Evolutionary conservation across 2,113 vertebrate genomes (phyloP).

Genomic region (Monopterus albus): DNA sequence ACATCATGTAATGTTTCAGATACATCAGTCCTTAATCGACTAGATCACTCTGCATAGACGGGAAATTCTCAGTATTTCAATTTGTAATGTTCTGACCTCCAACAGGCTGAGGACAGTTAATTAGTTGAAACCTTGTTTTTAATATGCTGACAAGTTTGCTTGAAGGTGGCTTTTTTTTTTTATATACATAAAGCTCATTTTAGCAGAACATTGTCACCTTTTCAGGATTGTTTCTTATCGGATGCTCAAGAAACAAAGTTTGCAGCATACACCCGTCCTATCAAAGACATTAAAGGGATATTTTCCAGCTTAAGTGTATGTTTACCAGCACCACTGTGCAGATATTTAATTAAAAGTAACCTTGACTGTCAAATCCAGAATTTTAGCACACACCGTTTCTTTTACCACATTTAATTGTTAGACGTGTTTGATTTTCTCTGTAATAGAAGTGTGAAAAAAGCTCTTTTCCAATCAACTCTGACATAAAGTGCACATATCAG

Average conservation of each 20-base stretch:
- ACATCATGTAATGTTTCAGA: background rate
- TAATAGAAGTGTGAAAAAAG: no score
- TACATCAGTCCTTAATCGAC: background rate
- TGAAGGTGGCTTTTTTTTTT: no score
- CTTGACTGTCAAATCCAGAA: background rate
- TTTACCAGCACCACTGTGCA: background rate
- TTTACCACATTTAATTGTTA: no score
- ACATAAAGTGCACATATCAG: no score
- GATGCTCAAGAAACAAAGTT: no score
- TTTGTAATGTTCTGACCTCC: conserved; percentile 16
- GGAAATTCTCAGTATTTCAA: conserved; percentile 45
- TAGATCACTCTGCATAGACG: conserved; percentile 39
- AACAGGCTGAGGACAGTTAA: background rate
- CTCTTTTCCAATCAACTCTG: no score
- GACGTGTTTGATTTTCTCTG: background rate
- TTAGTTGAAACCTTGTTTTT: background rate
- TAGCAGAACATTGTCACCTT: background rate
- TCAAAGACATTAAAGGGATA: background rate
- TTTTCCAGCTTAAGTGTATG: background rate
- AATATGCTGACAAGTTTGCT: background rate
- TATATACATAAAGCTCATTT: background rate
- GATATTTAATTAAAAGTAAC: background rate
- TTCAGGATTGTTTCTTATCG: background rate
- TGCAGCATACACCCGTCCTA: background rate
- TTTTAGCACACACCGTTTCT: background rate